Evolutionary conservation across 2,113 vertebrate genomes (phyloP).

Genomic region (Tetrao urogallus): DNA sequence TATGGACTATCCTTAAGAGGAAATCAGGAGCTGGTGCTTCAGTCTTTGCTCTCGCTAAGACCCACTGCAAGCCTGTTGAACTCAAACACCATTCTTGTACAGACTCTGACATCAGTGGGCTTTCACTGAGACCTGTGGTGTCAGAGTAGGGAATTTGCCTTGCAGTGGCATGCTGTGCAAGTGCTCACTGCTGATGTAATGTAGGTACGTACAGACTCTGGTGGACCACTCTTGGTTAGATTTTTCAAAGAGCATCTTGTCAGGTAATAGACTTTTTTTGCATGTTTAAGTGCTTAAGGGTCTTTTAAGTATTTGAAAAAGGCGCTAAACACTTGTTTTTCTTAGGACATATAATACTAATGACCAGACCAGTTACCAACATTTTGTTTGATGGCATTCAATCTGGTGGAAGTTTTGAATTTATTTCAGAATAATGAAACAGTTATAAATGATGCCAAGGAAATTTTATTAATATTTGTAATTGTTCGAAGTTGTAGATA

Average conservation of each 20-base stretch:
- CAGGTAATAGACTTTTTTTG: background rate
- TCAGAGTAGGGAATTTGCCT: background rate
- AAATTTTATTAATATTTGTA: conserved; percentile 12
- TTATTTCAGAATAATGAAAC: background rate
- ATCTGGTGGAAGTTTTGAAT: background rate
- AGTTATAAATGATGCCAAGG: background rate
- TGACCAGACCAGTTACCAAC: background rate
- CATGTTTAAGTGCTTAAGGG: background rate
- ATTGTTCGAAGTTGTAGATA: background rate
- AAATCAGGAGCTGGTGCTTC: background rate
- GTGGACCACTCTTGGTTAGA: background rate
- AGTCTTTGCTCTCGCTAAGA: rapidly evolving
- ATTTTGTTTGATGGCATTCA: background rate
- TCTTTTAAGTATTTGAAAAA: background rate
- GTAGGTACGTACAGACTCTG: background rate
- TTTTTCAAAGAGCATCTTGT: background rate
- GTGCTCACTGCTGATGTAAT: background rate
- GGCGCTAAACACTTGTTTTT: background rate
- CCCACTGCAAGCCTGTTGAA: background rate
- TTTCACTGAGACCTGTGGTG: background rate
- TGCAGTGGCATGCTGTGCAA: background rate
- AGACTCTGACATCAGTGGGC: background rate
- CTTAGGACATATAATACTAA: background rate
- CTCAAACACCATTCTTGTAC: background rate
- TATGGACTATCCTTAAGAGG: rapidly evolving